Evolutionary conservation across 2,797 vertebrate genomes (phyloP).

Genomic region (Triplophysa yarkandensis): DNA sequence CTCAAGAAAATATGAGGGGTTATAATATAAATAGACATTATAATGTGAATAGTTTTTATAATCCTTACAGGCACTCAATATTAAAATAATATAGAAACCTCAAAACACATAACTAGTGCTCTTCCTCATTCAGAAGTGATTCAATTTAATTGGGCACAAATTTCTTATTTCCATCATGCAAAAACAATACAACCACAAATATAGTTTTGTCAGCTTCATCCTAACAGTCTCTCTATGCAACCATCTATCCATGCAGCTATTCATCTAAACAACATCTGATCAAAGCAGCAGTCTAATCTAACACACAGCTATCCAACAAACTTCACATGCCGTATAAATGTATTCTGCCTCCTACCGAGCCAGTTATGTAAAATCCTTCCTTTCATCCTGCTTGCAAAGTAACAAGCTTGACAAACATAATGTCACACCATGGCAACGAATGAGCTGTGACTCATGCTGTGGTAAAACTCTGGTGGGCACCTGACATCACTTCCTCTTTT

Average conservation of each 20-base stretch:
- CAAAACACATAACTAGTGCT: background rate
- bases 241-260: background rate
- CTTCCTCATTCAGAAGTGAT: background rate
- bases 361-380: background rate
- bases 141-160: background rate
- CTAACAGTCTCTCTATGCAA: background rate
- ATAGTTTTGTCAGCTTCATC: background rate
- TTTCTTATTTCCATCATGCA: background rate
- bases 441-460: constrained; percentile 32
- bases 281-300: background rate
- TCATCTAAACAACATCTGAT: constrained; percentile 5
- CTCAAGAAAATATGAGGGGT: background rate
- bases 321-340: constrained; percentile 3
- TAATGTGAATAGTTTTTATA: background rate
- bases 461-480: background rate
- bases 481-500: constrained; percentile 37
- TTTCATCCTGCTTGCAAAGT: constrained; percentile 10
- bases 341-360: background rate
- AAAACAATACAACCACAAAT: background rate
- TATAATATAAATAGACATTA: background rate
- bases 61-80: background rate
- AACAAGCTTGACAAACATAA: constrained; percentile 14
- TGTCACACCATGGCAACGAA: constrained; percentile 25
- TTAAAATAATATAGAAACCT: background rate
- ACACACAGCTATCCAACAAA: background rate